phyloP scores from a whole-genome alignment of 2,113 vertebrate species.

The Hystrix cristata region DNA sequence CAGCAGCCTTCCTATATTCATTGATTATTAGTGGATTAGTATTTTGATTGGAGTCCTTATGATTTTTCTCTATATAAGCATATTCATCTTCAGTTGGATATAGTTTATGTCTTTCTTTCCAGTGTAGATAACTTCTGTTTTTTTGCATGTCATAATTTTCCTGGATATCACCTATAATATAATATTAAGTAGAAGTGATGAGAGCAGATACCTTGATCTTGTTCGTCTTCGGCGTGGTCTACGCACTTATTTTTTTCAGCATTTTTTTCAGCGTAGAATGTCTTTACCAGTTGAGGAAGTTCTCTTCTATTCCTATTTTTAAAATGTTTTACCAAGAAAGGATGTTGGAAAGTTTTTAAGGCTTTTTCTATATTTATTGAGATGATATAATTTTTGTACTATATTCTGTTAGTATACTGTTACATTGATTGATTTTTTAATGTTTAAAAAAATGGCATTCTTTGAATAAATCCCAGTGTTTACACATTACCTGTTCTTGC shows the following conservation, averaged over 20 bases:
- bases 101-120: neutral
- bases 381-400: neutral
- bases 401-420: neutral
- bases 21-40: neutral
- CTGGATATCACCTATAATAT: neutral
- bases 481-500: neutral
- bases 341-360: neutral
- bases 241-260: neutral
- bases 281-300: neutral
- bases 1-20: neutral
- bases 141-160: neutral
- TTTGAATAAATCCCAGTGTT: neutral
- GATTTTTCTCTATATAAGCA: neutral
- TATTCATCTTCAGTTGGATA: neutral
- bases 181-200: neutral
- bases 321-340: neutral
- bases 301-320: neutral
- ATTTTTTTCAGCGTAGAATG: neutral
- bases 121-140: neutral
- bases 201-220: neutral
- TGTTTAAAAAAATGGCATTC: neutral
- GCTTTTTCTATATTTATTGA: neutral
- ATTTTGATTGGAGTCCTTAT: neutral
- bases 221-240: neutral
- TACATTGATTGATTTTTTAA: neutral